Percentiles rank a stretch among this genome's conserved stretches.
Evolutionary conservation across 2,113 vertebrate genomes (phyloP).

Genomic region (Baryphthengus martii): DNA sequence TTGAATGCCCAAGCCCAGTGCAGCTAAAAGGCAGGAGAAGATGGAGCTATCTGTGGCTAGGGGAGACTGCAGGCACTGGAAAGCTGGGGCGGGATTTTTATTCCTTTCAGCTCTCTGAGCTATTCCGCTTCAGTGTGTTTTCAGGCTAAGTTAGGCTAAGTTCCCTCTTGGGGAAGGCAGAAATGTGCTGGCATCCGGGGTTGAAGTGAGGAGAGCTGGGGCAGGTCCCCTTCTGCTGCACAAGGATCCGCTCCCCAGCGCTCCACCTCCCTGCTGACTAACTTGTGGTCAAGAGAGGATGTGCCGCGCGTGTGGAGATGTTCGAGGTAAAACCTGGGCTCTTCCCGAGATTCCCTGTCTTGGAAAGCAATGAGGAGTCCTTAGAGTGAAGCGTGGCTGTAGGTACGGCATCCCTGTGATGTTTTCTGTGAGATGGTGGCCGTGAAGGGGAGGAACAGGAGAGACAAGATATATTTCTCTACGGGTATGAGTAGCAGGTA

Average conservation of each 20-base stretch:
- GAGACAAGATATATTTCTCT: background rate
- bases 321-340: background rate
- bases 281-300: background rate
- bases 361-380: background rate
- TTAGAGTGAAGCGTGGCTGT: background rate
- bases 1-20: background rate
- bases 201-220: constrained; percentile 1
- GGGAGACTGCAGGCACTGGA: background rate
- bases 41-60: background rate
- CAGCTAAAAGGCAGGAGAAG: background rate
- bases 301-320: background rate
- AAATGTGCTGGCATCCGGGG: background rate
- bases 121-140: background rate
- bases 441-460: background rate
- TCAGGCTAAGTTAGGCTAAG: constrained; percentile 43
- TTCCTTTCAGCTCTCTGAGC: background rate
- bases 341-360: background rate
- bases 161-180: constrained; percentile 19
- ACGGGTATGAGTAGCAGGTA: background rate
- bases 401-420: background rate
- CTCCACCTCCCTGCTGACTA: background rate
- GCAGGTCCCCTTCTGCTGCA: background rate
- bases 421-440: background rate
- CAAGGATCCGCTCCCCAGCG: background rate
- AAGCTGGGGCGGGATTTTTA: background rate